These are phyloP conservation scores for Macrocentrus cingulum DNA, from an alignment of 1,140 invertebrate species.

Conservation along the genomic window DNA sequence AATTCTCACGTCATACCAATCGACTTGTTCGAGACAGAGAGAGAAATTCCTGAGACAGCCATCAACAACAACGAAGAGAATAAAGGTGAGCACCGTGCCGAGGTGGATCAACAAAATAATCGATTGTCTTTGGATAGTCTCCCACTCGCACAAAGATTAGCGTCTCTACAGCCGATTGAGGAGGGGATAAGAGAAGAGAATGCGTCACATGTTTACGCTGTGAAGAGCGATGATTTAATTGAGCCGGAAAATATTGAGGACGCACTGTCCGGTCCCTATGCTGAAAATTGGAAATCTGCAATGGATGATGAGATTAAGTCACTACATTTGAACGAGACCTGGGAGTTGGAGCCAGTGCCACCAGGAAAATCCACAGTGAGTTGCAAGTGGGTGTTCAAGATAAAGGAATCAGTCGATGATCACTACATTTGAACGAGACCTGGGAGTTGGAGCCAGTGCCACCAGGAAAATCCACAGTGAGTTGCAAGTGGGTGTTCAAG, in stretches of 20 bases:
- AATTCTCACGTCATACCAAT: no score
- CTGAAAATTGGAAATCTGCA: background rate
- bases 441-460: background rate
- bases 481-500: slow-evolving; percentile 11
- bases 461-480: background rate
- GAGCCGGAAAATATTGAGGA: slow-evolving; percentile 8
- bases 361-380: background rate
- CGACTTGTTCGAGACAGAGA: no score
- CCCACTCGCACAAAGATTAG: no score
- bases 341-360: background rate
- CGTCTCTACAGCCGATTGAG: no score
- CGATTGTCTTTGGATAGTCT: no score
- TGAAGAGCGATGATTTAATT: background rate
- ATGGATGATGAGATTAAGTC: slow-evolving; percentile 20
- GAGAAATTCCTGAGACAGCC: no score
- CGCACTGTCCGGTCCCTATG: slow-evolving; percentile 6
- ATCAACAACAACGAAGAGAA: no score
- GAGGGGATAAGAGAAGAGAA: background rate
- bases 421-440: slow-evolving; percentile 19
- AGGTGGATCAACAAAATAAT: no score
- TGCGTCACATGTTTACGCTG: background rate
- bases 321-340: slow-evolving; percentile 20
- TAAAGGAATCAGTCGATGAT: no score
- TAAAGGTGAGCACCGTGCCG: no score
- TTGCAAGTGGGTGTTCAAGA: no score